Percentiles rank a stretch among this genome's conserved stretches.
These are phyloP conservation scores for Panthera tigris DNA, from an alignment of 2,113 vertebrate genomes.

Conservation along the genomic window DNA sequence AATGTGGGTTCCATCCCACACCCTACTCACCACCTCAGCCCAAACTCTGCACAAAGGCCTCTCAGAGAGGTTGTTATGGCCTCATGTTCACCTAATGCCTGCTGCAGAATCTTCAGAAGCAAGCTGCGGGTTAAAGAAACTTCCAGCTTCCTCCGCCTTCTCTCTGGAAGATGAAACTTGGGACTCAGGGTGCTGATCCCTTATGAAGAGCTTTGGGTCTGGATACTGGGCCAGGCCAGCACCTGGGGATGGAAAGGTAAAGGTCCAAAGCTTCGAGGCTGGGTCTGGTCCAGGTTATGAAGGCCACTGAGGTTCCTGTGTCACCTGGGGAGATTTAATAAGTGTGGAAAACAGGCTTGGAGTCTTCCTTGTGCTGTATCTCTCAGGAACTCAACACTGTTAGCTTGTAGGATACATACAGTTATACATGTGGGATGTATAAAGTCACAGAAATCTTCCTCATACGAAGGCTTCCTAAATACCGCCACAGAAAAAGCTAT, in stretches of 20 bases:
- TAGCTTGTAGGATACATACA: background rate
- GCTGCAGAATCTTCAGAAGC: background rate
- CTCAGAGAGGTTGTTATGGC: background rate
- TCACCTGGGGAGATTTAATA: background rate
- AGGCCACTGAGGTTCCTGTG: background rate
- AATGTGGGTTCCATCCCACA: background rate
- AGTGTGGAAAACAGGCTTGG: background rate
- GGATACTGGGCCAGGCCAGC: background rate
- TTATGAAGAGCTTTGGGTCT: background rate
- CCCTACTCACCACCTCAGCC: background rate
- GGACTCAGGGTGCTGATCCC: background rate
- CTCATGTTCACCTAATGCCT: background rate
- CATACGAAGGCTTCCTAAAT: background rate
- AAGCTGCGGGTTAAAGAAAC: background rate
- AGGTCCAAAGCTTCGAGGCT: background rate
- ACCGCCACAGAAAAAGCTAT: background rate
- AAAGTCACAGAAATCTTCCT: background rate
- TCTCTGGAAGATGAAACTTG: background rate
- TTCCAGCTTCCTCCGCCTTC: background rate
- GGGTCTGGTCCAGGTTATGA: background rate
- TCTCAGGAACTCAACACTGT: background rate
- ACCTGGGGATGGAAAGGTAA: background rate
- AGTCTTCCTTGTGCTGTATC: background rate
- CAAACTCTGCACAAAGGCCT: background rate
- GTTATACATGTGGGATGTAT: background rate